Conservation (phyloP, 2,113 vertebrate genomes). For the Bos javanicus region DNA sequence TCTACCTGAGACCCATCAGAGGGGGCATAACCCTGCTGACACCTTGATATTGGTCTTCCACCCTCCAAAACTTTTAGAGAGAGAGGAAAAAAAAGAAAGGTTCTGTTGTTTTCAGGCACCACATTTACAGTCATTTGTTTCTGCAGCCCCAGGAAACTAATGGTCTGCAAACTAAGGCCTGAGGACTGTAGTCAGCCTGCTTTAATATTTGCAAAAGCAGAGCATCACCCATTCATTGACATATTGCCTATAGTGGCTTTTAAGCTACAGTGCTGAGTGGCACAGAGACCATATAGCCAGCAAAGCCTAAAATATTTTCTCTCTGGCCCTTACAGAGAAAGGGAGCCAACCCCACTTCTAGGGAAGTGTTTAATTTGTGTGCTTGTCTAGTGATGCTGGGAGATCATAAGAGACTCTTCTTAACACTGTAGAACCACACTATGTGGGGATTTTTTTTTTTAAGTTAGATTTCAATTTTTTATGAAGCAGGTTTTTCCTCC, state of each 20-base stretch:
- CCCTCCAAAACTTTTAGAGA: not conserved
- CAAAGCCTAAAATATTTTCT: not conserved
- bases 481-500: not conserved
- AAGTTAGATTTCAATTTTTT: constrained; percentile 1
- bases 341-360: not conserved
- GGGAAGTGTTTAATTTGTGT: not conserved
- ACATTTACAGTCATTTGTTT: not conserved
- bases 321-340: not conserved
- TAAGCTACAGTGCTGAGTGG: not conserved
- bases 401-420: not conserved
- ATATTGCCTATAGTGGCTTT: not conserved
- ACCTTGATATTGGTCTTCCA: accelerated
- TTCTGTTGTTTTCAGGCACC: not conserved
- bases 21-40: accelerated
- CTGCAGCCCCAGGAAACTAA: not conserved
- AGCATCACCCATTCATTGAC: not conserved
- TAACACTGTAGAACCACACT: not conserved
- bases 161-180: not conserved
- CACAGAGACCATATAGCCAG: too few relatives aligned
- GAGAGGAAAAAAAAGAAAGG: not conserved
- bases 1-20: accelerated
- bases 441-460: not conserved
- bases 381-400: not conserved
- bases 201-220: not conserved
- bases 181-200: not conserved